A percentile compares a stretch with the other conserved stretches of the same genome.
These are phyloP conservation scores for Yponomeuta cagnagella DNA, from an alignment of 2,888 invertebrate species.

Conservation along the genomic window DNA sequence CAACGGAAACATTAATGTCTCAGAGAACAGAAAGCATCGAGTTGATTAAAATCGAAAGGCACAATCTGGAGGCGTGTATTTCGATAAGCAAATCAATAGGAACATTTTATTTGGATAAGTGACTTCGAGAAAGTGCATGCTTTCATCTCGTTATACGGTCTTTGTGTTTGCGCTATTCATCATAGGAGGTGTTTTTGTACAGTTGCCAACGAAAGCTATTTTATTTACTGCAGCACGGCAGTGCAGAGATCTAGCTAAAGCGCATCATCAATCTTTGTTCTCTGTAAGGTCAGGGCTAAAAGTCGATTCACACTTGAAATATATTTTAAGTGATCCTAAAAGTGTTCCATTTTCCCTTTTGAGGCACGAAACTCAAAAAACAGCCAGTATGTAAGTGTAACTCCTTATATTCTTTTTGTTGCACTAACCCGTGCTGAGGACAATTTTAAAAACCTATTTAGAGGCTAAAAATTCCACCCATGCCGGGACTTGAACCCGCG, in stretches of 20 bases:
- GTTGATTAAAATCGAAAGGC: not conserved
- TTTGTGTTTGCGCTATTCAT: conserved; percentile 2
- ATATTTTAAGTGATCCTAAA: no score
- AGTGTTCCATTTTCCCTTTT: no score
- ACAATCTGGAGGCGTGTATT: not conserved
- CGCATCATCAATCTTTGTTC: no score
- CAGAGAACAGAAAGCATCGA: not conserved
- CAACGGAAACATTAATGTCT: not conserved
- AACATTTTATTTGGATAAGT: not conserved
- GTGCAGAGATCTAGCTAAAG: not conserved
- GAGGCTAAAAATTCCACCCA: no score
- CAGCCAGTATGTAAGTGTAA: no score
- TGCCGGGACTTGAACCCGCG: no score
- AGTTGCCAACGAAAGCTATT: not conserved
- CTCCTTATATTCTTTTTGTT: no score
- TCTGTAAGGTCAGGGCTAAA: no score
- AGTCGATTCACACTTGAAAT: no score
- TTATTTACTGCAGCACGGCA: not conserved
- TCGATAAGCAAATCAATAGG: not conserved
- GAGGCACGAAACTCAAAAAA: no score
- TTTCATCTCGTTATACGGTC: conserved; percentile 13
- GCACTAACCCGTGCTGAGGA: no score
- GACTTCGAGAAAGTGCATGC: conserved; percentile 7
- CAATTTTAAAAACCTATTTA: no score
- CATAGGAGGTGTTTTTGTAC: conserved; percentile 12